Evolutionary conservation across 2,113 vertebrate species (phyloP).

Genomic region (Mungos mungo): DNA sequence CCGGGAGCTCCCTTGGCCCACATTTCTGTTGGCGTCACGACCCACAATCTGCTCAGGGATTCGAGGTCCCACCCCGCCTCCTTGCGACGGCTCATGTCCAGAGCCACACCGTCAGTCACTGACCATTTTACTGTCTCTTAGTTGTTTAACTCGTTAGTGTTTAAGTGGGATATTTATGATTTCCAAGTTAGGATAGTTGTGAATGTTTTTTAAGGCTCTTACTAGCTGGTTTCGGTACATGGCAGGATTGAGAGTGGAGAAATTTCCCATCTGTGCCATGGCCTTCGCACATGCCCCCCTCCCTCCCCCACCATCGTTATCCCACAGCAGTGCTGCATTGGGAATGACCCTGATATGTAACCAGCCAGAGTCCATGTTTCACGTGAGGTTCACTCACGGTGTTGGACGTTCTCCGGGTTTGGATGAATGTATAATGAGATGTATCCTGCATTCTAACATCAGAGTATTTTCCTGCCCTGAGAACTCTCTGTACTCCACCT

Average conservation of each 20-base stretch:
- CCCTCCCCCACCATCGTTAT: fast-evolving
- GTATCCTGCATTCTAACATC: fast-evolving
- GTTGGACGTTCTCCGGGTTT: background rate
- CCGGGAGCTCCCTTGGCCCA: background rate
- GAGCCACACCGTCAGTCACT: background rate
- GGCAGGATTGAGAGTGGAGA: background rate
- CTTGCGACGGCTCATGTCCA: background rate
- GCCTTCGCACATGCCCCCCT: background rate
- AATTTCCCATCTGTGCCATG: background rate
- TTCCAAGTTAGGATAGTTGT: background rate
- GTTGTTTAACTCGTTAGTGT: background rate
- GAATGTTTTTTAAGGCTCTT: background rate
- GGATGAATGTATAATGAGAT: fast-evolving
- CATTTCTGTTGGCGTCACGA: background rate
- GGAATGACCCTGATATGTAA: fast-evolving
- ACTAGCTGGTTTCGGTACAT: background rate
- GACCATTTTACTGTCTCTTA: background rate
- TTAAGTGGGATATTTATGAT: background rate
- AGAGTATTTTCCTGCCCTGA: too few species aligned
- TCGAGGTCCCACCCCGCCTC: fast-evolving
- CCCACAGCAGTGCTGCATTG: fast-evolving
- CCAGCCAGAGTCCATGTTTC: background rate
- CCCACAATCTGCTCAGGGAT: background rate
- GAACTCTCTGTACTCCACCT: fast-evolving
- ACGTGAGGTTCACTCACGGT: fast-evolving